Evolutionary conservation across 2,888 invertebrate genomes (phyloP).

Genomic region (Charanyca ferruginea): DNA sequence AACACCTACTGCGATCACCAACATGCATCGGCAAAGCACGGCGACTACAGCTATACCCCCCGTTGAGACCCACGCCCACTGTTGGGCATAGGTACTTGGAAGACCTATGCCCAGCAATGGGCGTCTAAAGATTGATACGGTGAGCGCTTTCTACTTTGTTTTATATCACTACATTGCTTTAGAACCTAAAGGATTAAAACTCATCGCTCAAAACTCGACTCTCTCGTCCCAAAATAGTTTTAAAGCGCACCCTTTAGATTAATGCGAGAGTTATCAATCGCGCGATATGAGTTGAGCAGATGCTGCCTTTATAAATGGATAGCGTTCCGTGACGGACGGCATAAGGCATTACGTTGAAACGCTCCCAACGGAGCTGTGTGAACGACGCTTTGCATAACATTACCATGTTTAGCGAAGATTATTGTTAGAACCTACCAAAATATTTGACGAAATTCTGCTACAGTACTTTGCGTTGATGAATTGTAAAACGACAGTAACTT

Average conservation of each 20-base stretch:
- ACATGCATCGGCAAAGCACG: no score
- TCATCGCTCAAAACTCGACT: constrained; percentile 9
- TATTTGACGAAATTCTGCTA: constrained; percentile 27
- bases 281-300: constrained; percentile 73
- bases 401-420: constrained; percentile 56
- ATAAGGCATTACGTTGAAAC: constrained; percentile 34
- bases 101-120: no score
- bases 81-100: no score
- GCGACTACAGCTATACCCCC: no score
- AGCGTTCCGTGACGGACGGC: constrained; percentile 56
- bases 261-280: constrained; percentile 76
- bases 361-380: constrained; percentile 38
- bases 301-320: constrained; percentile 72
- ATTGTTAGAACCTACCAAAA: constrained; percentile 42
- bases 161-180: no score
- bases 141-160: no score
- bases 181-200: constrained; percentile 11
- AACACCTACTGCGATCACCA: no score
- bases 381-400: constrained; percentile 61
- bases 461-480: constrained; percentile 39
- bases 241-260: constrained; percentile 64
- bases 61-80: no score
- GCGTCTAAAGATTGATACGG: no score
- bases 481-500: constrained; percentile 13
- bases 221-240: constrained; percentile 37